Conservation (phyloP, 2,797 vertebrate species). For the Novumbra hubbsi region DNA sequence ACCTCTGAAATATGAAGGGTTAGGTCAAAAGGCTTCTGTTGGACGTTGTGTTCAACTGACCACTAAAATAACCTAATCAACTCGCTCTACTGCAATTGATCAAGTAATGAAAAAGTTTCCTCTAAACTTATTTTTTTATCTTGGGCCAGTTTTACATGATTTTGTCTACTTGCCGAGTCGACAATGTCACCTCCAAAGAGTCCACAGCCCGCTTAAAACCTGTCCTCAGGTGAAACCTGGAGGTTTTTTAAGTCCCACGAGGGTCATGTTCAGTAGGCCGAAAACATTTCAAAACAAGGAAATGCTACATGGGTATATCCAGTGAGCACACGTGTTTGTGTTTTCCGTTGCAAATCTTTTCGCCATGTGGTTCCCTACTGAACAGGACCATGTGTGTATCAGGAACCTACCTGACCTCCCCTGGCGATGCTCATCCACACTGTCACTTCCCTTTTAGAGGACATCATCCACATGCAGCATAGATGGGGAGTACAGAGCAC, state of each 20-base stretch:
- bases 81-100: neutral
- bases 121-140: neutral
- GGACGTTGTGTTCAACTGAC: too few species aligned
- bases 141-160: neutral
- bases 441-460: conserved; percentile 57
- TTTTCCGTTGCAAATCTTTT: neutral
- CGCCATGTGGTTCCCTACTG: neutral
- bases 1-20: too few species aligned
- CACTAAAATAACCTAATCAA: neutral
- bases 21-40: too few species aligned
- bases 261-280: neutral
- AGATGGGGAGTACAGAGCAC: conserved; percentile 6
- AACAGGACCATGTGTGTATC: neutral
- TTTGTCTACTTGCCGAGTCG: too few species aligned
- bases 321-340: neutral
- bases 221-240: neutral
- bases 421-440: conserved; percentile 50
- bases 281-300: neutral
- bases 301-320: neutral
- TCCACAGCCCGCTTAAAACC: neutral
- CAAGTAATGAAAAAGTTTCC: neutral
- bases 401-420: conserved; percentile 55
- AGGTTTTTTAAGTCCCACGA: neutral
- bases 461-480: conserved; percentile 22
- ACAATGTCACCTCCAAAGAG: neutral